phyloP scores from a whole-genome alignment of 2,113 vertebrate species.

The Barbus barbus region DNA sequence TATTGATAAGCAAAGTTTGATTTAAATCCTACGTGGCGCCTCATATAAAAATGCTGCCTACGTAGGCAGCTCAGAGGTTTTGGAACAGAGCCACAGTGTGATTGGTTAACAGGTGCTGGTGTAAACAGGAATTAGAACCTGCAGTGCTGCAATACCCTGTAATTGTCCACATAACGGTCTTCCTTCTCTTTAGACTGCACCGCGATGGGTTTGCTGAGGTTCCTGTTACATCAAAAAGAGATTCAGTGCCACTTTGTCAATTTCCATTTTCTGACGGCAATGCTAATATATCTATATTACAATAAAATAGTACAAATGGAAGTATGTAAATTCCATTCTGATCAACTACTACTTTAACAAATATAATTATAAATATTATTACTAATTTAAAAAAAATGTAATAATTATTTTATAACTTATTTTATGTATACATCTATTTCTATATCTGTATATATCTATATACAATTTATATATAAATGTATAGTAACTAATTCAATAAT shows the following conservation, averaged over 20 bases:
- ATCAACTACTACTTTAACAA: no score
- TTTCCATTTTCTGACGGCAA: no score
- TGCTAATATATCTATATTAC: background rate
- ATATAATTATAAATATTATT: no score
- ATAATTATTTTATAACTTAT: no score
- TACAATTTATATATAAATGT: no score
- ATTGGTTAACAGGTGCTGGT: conserved; percentile 6
- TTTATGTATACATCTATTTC: no score
- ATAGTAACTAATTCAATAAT: no score
- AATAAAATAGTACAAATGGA: background rate
- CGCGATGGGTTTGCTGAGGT: conserved; percentile 93
- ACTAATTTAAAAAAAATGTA: no score
- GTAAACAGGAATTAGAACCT: conserved; percentile 25
- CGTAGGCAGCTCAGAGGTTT: background rate
- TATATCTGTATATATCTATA: no score
- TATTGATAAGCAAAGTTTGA: no score
- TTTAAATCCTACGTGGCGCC: no score
- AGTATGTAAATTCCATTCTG: background rate
- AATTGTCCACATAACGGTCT: conserved; percentile 97
- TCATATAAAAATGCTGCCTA: background rate
- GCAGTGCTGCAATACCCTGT: conserved; percentile 78
- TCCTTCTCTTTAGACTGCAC: conserved; percentile 99
- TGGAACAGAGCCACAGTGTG: conserved; percentile 25
- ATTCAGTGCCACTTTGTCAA: background rate
- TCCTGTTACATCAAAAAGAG: conserved; percentile 73